These are phyloP conservation scores for Entomyzon cyanotis DNA, from an alignment of 2,113 vertebrate genomes.

Conservation along the genomic window DNA sequence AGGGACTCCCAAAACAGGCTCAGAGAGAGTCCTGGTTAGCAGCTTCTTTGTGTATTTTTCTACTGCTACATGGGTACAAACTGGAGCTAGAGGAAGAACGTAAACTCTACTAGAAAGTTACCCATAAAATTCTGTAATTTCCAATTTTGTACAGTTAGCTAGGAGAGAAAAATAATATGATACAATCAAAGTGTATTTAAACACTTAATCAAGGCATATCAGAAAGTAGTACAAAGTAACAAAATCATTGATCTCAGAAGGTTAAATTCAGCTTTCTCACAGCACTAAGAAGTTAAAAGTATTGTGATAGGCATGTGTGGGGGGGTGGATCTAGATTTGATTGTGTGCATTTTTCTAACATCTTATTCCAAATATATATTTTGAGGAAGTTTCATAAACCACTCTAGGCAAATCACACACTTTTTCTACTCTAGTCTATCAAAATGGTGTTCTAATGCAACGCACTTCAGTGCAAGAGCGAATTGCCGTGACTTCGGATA, in stretches of 20 bases:
- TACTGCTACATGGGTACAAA: neutral
- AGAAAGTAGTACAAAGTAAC: neutral
- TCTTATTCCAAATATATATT: neutral
- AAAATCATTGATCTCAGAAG: neutral
- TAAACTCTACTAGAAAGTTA: neutral
- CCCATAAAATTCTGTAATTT: neutral
- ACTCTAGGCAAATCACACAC: neutral
- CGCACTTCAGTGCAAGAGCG: fast-evolving
- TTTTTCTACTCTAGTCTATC: neutral
- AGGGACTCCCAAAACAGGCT: neutral
- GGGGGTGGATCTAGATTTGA: neutral
- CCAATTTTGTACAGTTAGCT: neutral
- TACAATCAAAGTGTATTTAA: neutral
- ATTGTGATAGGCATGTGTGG: neutral
- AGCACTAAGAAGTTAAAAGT: neutral
- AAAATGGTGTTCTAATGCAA: neutral
- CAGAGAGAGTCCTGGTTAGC: neutral
- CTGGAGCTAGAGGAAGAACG: neutral
- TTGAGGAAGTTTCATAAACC: neutral
- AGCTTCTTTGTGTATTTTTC: neutral
- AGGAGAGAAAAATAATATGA: neutral
- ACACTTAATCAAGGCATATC: neutral
- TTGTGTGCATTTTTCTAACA: neutral
- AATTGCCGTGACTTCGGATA: neutral
- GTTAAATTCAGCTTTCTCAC: neutral